A percentile compares a stretch with the other conserved stretches of the same genome.
phyloP scores from a whole-genome alignment of 2,888 invertebrate genomes.

The Hydrotaea diabolus region DNA sequence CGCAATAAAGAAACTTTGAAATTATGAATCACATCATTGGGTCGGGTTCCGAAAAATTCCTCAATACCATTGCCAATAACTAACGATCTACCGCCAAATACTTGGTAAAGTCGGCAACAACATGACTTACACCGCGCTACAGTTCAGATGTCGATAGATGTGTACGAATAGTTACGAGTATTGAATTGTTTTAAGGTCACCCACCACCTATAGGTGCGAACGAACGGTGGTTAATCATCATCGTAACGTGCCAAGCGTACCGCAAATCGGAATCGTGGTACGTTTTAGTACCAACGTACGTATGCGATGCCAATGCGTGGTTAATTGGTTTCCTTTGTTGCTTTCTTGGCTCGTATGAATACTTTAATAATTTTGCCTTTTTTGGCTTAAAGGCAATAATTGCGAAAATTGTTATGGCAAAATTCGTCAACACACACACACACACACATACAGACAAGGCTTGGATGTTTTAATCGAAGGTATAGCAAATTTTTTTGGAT shows the following conservation, averaged over 20 bases:
- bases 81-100: too few relatives aligned
- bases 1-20: neutral
- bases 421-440: neutral
- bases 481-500: neutral
- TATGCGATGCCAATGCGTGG: slow-evolving; percentile 13
- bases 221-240: neutral
- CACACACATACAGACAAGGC: too few relatives aligned
- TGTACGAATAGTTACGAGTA: too few relatives aligned
- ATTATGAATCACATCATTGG: slow-evolving; percentile 10
- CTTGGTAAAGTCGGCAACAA: neutral
- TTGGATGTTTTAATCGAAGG: neutral
- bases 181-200: slow-evolving; percentile 19
- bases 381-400: slow-evolving; percentile 10
- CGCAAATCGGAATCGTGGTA: slow-evolving; percentile 13
- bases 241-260: neutral
- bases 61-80: neutral
- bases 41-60: neutral
- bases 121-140: neutral
- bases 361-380: neutral
- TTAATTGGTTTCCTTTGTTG: slow-evolving; percentile 28
- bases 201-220: slow-evolving; percentile 12
- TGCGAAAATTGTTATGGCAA: neutral
- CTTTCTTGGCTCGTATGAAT: neutral
- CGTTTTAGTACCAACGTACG: neutral
- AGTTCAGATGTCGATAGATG: neutral